Conservation (phyloP, 2,113 vertebrate species). For the Thamnaconus septentrionalis region DNA sequence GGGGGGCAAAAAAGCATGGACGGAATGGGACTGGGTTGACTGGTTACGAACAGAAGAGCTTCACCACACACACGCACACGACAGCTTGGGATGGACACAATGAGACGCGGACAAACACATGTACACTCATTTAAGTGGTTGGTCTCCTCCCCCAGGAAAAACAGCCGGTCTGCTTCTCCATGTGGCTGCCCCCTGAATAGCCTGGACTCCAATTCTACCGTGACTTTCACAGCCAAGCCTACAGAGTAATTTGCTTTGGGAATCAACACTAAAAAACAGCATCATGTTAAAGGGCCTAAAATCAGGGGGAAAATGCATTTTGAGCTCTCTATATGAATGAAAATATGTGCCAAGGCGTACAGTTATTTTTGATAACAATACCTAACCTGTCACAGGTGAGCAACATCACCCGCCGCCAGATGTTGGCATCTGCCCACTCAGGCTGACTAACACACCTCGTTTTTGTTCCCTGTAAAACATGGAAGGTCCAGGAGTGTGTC, state of each 20-base stretch:
- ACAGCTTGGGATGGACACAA: slow-evolving; percentile 36
- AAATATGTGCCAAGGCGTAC: too few relatives aligned
- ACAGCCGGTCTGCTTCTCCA: slow-evolving; percentile 36
- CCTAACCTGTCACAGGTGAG: too few relatives aligned
- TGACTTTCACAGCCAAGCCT: slow-evolving; percentile 2
- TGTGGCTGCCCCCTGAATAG: slow-evolving; percentile 58
- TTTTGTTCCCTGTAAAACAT: too few relatives aligned
- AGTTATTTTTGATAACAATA: too few relatives aligned
- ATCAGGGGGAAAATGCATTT: too few relatives aligned
- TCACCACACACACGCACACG: slow-evolving; percentile 24
- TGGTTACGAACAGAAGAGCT: slow-evolving; percentile 61
- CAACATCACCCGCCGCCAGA: too few relatives aligned
- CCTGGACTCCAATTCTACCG: slow-evolving; percentile 20
- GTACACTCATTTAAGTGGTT: slow-evolving; percentile 41
- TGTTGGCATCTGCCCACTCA: too few relatives aligned
- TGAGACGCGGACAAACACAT: slow-evolving; percentile 26
- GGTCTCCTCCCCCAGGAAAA: slow-evolving; percentile 45
- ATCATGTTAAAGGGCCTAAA: background rate
- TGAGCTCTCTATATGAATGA: too few relatives aligned
- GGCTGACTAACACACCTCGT: too few relatives aligned
- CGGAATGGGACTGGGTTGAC: slow-evolving; percentile 65
- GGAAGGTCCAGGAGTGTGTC: too few relatives aligned
- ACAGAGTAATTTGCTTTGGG: too few relatives aligned
- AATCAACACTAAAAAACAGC: background rate
- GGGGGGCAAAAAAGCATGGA: slow-evolving; percentile 34